A percentile compares a stretch with the other conserved stretches of the same genome.
These are phyloP conservation scores for Phataginus tetradactyla DNA, from an alignment of 2,797 vertebrate genomes.

Conservation along the genomic window DNA sequence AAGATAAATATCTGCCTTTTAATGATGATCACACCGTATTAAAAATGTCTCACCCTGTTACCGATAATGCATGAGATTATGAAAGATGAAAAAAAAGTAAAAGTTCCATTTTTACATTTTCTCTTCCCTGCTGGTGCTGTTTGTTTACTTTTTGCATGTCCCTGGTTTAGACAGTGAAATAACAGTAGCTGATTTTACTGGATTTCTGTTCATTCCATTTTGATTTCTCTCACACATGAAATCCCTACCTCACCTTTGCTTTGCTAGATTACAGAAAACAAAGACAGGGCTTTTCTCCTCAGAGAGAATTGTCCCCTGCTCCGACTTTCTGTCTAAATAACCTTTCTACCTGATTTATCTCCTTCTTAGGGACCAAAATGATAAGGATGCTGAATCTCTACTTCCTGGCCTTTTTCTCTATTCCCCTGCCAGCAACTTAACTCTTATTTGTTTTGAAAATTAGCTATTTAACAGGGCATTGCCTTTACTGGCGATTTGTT, in stretches of 20 bases:
- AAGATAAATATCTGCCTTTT: constrained; percentile 77
- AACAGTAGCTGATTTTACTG: constrained; percentile 42
- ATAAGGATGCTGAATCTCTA: constrained; percentile 44
- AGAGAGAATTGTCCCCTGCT: constrained; percentile 23
- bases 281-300: constrained; percentile 52
- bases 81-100: constrained; percentile 64
- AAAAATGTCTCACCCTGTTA: constrained; percentile 67
- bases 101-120: constrained; percentile 58
- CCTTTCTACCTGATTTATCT: constrained; percentile 58
- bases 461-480: constrained; percentile 79
- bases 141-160: constrained; percentile 60
- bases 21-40: constrained; percentile 75
- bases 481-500: constrained; percentile 85
- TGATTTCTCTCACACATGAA: constrained; percentile 38
- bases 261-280: constrained; percentile 22
- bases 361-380: constrained; percentile 51
- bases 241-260: neutral
- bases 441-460: constrained; percentile 81
- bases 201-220: constrained; percentile 47
- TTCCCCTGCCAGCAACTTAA: constrained; percentile 55
- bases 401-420: neutral
- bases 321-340: constrained; percentile 60
- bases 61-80: constrained; percentile 66
- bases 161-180: neutral
- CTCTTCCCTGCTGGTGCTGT: constrained; percentile 37